Conservation (phyloP, 2,113 vertebrate genomes). For the Cyphomyrus discorhynchus region DNA sequence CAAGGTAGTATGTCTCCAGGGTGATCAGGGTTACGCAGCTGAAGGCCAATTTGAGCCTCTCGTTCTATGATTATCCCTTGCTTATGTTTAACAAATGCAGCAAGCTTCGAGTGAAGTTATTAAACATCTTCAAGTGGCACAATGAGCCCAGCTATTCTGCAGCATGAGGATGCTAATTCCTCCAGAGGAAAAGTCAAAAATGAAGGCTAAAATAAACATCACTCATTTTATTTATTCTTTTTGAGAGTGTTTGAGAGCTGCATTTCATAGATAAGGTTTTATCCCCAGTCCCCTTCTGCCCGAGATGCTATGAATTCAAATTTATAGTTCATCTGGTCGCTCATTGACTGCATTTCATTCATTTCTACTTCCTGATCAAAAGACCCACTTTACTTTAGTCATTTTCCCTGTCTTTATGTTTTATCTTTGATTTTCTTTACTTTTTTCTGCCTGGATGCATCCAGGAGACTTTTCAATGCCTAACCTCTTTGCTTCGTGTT, state of each 20-base stretch:
- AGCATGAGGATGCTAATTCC: not conserved
- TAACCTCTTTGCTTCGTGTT: not conserved
- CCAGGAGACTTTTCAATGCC: not conserved
- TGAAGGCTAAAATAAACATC: not conserved
- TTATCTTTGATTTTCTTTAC: not conserved
- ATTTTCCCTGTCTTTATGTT: not conserved
- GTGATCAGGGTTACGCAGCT: not conserved
- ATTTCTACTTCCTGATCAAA: not conserved
- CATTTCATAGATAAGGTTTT: slow-evolving; percentile 4
- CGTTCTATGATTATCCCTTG: not conserved
- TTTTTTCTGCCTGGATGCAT: not conserved
- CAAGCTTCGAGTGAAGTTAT: not conserved
- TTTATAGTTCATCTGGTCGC: not conserved
- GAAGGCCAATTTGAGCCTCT: not conserved
- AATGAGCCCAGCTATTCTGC: not conserved
- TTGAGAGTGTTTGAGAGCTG: not conserved
- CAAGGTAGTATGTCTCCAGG: not conserved
- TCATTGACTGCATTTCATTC: not conserved
- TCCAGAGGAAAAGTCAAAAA: slow-evolving; percentile 5
- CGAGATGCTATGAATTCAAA: not conserved
- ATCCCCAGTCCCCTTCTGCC: not conserved
- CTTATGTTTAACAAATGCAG: not conserved
- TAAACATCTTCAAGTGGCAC: not conserved
- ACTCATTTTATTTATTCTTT: not conserved
- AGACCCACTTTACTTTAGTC: not conserved